A percentile compares a stretch with the other conserved stretches of the same genome.
Evolutionary conservation across 1,140 invertebrate genomes (phyloP).

Genomic region (Aporrectodea caliginosa): DNA sequence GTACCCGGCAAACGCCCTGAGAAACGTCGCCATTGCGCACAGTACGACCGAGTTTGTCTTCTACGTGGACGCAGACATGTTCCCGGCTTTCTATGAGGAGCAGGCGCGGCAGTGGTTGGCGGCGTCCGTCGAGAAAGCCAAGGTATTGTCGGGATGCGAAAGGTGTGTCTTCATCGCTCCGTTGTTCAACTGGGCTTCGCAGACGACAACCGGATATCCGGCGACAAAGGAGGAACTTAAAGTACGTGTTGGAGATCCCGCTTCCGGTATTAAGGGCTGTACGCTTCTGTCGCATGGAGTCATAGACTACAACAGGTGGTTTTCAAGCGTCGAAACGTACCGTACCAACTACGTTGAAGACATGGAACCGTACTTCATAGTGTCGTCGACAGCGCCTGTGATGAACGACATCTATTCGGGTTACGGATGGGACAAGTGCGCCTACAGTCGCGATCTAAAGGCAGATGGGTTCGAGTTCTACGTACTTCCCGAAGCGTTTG

Average conservation of each 20-base stretch:
- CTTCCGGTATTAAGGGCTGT: neutral
- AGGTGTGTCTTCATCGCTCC: neutral
- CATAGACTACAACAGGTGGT: neutral
- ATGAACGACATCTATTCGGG: conserved; percentile 16
- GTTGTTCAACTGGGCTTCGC: neutral
- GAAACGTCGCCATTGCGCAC: neutral
- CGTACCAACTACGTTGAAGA: neutral
- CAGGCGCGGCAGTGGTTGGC: neutral
- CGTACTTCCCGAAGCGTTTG: conserved; percentile 10
- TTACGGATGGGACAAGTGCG: conserved; percentile 14
- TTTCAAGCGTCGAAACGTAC: neutral
- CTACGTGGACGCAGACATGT: neutral
- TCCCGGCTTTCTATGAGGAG: neutral
- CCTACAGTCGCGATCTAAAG: conserved; percentile 8
- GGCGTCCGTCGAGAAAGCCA: neutral
- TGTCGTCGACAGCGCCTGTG: conserved; percentile 5
- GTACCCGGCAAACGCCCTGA: neutral
- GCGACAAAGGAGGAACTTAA: neutral
- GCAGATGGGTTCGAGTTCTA: conserved; percentile 6
- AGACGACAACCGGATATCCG: neutral
- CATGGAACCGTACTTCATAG: conserved; percentile 23
- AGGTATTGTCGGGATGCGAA: neutral
- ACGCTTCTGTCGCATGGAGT: neutral
- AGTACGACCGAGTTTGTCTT: neutral
- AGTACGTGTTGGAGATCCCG: neutral